A percentile compares a stretch with the other conserved stretches of the same genome.
phyloP scores from a whole-genome alignment of 30 jellyfish, hydroid and myxozoan genomes.

The Pseudorhiza aurosa region DNA sequence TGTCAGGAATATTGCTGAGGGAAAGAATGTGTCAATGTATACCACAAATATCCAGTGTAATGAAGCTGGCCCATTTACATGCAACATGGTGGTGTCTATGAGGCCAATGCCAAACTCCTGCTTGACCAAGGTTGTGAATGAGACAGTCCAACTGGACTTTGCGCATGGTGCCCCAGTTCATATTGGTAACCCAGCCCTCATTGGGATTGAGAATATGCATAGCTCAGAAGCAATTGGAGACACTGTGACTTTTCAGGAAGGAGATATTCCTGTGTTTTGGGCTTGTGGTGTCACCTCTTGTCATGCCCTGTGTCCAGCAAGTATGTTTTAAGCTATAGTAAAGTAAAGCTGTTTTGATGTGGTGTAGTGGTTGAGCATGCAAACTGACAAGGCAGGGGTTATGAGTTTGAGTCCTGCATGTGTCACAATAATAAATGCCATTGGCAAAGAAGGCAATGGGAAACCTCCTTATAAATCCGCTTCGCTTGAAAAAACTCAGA shows the following conservation, averaged over 20 bases:
- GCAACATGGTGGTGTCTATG: slow-evolving; percentile 90
- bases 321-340: too few relatives aligned
- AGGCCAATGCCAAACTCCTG: slow-evolving; percentile 62
- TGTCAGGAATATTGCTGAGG: slow-evolving; percentile 36
- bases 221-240: slow-evolving; percentile 46
- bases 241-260: slow-evolving; percentile 49
- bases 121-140: slow-evolving; percentile 62
- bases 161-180: slow-evolving; percentile 97
- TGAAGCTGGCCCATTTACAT: slow-evolving; percentile 65
- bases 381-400: too few relatives aligned
- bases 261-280: slow-evolving; percentile 93
- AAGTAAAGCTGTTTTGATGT: too few relatives aligned
- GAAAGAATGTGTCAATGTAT: slow-evolving; percentile 74
- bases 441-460: too few relatives aligned
- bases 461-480: too few relatives aligned
- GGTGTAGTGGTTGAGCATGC: too few relatives aligned
- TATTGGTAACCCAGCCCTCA: slow-evolving; percentile 78
- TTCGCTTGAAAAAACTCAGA: too few relatives aligned
- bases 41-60: slow-evolving; percentile 67
- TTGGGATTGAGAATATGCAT: slow-evolving; percentile 70
- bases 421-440: too few relatives aligned
- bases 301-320: slow-evolving; percentile 81
- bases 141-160: slow-evolving; percentile 61
- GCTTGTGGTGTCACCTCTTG: slow-evolving; percentile 95
- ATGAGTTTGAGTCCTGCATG: too few relatives aligned